Base-by-base conservation (phyloP, 2,797 vertebrate species). In the Coilia nasus region DNA sequence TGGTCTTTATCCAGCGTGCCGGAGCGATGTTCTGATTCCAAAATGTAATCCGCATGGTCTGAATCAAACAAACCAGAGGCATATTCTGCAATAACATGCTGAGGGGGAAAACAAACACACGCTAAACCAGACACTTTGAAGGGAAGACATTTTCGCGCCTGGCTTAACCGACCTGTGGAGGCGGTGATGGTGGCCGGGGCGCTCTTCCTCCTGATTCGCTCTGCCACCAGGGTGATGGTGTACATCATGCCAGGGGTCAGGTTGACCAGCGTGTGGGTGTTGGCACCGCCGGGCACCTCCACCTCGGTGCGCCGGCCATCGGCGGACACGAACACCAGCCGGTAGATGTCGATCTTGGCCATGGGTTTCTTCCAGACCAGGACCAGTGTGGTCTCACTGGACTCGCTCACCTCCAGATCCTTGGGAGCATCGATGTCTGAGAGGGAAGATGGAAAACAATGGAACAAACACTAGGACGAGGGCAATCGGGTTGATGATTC, bases 301-400 rank as follows among this genome's bases (percentile, higher is more conserved):
- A 94, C 83, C 89, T 98, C 97, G 0, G 85, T 87, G 7, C 85
- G 94, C 84, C 87, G 94, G 19, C 97, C 97, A 0, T 95, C 93
- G 0, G 96, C 91, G 0, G 93, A 91, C 1, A 93, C 17, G 0
- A 96, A 95, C 12, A 89, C 92, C n/a, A 99, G 95, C 56, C 93
- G 95, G 88, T 97, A 99, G 60, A 90, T 94, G 87, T 99, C 97
- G 44, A 99, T 94, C 87, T 98, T 98, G 90, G 98, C 97, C 87
- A 94, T 57, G 0, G 98, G 97, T 2, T 93, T 94, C 83, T 90
- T 97, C 98, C 98, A 99, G 86, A 91, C 92, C 71, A 99, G 89
- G 46, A 92, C 90, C 85, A 99, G 83, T 0, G 95, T 96, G 86
- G 94, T 97, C 88, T 98, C 97, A 0, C 95, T 95, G 71, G 95